Percentiles rank a stretch among this genome's conserved stretches.
These are phyloP conservation scores for Eptesicus fuscus DNA, from an alignment of 2,113 vertebrate species.

Conservation along the genomic window DNA sequence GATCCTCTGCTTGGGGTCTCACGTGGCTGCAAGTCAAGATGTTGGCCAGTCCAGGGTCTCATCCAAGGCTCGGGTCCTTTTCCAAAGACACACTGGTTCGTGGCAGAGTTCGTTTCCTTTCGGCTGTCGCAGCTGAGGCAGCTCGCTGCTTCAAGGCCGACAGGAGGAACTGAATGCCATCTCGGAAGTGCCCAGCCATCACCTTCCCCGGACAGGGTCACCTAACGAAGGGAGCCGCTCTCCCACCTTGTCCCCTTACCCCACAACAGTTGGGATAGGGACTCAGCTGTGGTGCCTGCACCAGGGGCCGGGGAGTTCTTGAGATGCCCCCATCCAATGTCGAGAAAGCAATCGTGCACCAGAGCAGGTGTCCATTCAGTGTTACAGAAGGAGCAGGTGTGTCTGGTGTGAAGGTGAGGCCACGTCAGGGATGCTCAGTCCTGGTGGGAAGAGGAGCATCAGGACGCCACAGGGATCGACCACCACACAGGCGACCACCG, in stretches of 20 bases:
- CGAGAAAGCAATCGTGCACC: not conserved
- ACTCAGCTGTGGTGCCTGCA: not conserved
- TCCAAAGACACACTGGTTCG: not conserved
- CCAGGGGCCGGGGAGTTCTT: not conserved
- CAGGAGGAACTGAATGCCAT: not conserved
- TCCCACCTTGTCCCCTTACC: not conserved
- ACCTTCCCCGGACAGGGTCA: too few relatives aligned
- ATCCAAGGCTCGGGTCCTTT: not conserved
- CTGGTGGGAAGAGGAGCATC: not conserved
- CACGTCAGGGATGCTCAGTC: not conserved
- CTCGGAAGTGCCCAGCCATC: rapidly evolving
- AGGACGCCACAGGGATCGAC: not conserved
- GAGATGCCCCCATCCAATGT: not conserved
- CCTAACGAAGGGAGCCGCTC: not conserved
- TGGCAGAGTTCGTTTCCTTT: not conserved
- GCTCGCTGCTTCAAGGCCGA: not conserved
- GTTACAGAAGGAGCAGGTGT: not conserved
- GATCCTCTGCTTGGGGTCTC: not conserved
- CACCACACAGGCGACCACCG: rapidly evolving
- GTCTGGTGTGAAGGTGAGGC: rapidly evolving
- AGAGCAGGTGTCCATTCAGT: not conserved
- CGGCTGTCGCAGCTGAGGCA: not conserved
- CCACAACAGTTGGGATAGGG: not conserved
- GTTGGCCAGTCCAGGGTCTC: not conserved
- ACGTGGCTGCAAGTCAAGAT: too few relatives aligned